Percentiles rank a stretch among this genome's conserved stretches.
phyloP scores from a whole-genome alignment of 2,797 vertebrate species.

The Pseudochaenichthys georgianus region DNA sequence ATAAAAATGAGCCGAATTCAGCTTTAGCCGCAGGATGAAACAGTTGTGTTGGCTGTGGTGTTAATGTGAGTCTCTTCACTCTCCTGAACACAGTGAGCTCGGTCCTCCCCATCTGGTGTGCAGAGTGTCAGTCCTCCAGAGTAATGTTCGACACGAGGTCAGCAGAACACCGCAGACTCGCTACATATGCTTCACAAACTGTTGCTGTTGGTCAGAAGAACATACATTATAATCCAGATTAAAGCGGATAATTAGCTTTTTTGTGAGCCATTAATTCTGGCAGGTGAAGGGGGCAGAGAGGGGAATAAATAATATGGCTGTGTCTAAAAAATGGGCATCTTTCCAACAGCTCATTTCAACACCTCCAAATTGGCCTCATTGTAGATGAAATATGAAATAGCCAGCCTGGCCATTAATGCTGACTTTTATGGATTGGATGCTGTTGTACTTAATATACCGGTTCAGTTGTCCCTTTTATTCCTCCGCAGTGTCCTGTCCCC shows the following conservation, averaged over 20 bases:
- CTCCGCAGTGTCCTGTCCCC: constrained; percentile 78
- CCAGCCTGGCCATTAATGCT: constrained; percentile 75
- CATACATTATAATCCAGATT: constrained; percentile 83
- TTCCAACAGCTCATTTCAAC: constrained; percentile 76
- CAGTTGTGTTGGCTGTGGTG: constrained; percentile 62
- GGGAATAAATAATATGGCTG: constrained; percentile 77
- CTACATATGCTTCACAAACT: constrained; percentile 79
- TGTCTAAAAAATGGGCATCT: constrained; percentile 76
- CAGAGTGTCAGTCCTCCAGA: constrained; percentile 67
- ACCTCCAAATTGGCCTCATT: constrained; percentile 84
- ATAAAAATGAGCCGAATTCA: constrained; percentile 38
- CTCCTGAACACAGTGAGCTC: constrained; percentile 50
- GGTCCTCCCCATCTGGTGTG: constrained; percentile 63
- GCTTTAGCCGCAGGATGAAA: constrained; percentile 45
- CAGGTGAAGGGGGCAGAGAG: constrained; percentile 71
- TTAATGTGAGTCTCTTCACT: constrained; percentile 56
- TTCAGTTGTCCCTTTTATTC: constrained; percentile 86
- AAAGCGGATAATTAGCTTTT: constrained; percentile 83
- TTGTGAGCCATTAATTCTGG: constrained; percentile 82
- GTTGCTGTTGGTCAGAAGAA: constrained; percentile 77
- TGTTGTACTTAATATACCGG: constrained; percentile 83
- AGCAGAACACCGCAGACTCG: constrained; percentile 60
- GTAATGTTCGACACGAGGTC: constrained; percentile 71
- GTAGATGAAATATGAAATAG: constrained; percentile 84
- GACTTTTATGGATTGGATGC: constrained; percentile 84